Conservation (phyloP, 2,797 vertebrate genomes). For the Serranus cabrilla region DNA sequence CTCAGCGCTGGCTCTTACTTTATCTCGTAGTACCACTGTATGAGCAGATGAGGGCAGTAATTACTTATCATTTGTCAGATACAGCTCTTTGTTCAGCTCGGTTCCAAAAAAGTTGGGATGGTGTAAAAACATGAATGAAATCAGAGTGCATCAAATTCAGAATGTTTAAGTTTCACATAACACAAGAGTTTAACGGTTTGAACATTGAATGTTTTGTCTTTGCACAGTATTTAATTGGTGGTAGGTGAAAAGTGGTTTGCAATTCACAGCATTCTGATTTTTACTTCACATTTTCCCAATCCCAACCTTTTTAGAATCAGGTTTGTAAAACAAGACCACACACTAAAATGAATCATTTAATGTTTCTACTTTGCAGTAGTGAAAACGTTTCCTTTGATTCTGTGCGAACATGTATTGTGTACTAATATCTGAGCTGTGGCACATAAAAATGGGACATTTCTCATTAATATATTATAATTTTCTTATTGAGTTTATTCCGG, state of each 20-base stretch:
- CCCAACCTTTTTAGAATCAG: no score
- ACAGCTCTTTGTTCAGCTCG: not conserved
- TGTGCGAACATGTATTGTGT: not conserved
- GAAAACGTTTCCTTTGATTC: not conserved
- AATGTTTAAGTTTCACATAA: no score
- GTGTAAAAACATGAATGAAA: no score
- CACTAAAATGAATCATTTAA: not conserved
- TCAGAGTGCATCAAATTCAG: no score
- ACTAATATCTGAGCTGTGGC: not conserved
- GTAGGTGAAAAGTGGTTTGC: no score
- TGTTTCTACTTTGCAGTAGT: not conserved
- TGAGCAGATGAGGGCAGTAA: conserved; percentile 62
- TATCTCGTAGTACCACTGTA: conserved; percentile 51
- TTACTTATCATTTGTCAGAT: conserved; percentile 8
- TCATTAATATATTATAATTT: no score
- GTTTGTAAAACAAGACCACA: not conserved
- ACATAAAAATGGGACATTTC: not conserved
- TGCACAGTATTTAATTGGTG: no score
- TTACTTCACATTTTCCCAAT: no score
- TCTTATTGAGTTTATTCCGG: not conserved
- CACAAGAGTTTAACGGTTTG: no score
- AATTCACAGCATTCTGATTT: no score
- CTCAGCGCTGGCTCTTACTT: not conserved
- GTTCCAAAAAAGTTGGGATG: no score
- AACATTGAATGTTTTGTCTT: no score